These are phyloP conservation scores for Panzeria rudis DNA, from an alignment of 2,888 invertebrate species.

Conservation along the genomic window DNA sequence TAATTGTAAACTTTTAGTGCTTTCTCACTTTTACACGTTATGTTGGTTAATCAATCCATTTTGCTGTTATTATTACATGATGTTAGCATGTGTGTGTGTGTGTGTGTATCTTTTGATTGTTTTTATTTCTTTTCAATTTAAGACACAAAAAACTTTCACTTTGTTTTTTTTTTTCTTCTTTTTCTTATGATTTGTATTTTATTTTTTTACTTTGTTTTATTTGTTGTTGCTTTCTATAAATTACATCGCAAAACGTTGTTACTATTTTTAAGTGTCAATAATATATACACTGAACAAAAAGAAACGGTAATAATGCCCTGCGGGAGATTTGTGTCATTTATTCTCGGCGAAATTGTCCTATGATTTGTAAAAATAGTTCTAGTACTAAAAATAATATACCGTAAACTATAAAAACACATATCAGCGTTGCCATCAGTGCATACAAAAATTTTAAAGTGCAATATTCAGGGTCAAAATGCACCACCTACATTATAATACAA, in stretches of 20 bases:
- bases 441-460: too few relatives aligned
- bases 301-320: background rate
- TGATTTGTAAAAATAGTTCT: background rate
- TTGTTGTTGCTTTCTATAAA: slow-evolving; percentile 32
- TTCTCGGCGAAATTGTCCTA: background rate
- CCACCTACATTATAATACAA: too few relatives aligned
- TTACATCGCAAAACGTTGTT: slow-evolving; percentile 20
- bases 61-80: slow-evolving; percentile 44
- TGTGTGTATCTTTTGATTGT: background rate
- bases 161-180: slow-evolving; percentile 36
- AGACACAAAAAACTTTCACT: slow-evolving; percentile 58
- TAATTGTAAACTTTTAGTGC: slow-evolving; percentile 22
- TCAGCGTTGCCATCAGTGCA: too few relatives aligned
- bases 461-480: too few relatives aligned
- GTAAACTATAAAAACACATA: too few relatives aligned
- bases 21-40: slow-evolving; percentile 52
- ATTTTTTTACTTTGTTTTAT: slow-evolving; percentile 35
- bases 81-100: background rate
- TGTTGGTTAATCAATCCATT: slow-evolving; percentile 55
- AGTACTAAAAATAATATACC: too few relatives aligned
- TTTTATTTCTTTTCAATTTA: slow-evolving; percentile 52
- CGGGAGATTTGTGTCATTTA: background rate
- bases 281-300: slow-evolving; percentile 4
- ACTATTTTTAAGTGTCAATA: slow-evolving; percentile 13
- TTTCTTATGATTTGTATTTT: too few relatives aligned